A percentile compares a stretch with the other conserved stretches of the same genome.
Conservation (phyloP, 2,113 vertebrate genomes). For the Bubalus kerabau region DNA sequence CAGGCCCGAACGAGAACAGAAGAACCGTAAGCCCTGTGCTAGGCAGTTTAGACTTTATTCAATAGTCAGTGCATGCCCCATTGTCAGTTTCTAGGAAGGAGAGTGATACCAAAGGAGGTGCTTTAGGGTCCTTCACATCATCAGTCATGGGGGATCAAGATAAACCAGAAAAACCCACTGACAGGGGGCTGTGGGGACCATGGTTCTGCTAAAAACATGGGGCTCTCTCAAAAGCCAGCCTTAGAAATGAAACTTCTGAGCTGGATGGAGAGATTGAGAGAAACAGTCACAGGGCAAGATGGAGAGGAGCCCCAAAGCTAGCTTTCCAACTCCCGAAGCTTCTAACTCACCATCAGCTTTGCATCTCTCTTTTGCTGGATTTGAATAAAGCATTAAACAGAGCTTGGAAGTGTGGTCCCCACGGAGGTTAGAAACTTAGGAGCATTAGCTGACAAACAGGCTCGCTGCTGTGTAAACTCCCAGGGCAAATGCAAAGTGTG, state of each 20-base stretch:
- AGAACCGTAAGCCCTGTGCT: background rate
- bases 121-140: background rate
- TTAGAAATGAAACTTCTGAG: background rate
- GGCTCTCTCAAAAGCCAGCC: background rate
- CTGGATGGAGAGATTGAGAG: background rate
- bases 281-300: background rate
- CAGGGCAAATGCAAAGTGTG: conserved; percentile 43
- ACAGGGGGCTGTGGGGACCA: no score
- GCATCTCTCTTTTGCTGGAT: background rate
- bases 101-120: background rate
- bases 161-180: background rate
- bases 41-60: background rate
- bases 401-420: conserved; percentile 1
- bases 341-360: background rate
- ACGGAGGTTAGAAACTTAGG: background rate
- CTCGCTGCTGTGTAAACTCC: conserved; percentile 52
- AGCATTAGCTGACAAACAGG: conserved; percentile 58
- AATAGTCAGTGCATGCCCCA: background rate
- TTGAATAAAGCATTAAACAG: conserved; percentile 51
- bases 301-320: background rate
- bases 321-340: background rate
- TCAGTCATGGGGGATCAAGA: background rate
- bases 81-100: background rate
- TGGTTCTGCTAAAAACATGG: background rate
- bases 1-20: background rate